Evolutionary conservation across 1,140 invertebrate genomes (phyloP).

Genomic region (Pachypsylla venusta): DNA sequence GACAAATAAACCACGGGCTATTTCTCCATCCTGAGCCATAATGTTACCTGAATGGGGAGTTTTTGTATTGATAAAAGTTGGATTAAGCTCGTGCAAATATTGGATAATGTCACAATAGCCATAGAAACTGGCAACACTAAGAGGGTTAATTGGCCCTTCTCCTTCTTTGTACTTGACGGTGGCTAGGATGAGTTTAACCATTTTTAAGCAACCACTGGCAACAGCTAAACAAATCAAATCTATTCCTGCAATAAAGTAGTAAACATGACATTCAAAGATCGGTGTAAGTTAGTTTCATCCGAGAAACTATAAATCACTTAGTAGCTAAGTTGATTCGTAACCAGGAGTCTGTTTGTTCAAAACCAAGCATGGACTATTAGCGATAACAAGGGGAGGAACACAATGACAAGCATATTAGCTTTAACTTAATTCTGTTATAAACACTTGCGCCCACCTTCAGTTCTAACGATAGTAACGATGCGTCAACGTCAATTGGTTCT

Average conservation of each 20-base stretch:
- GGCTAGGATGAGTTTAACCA: not conserved
- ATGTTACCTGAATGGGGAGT: not conserved
- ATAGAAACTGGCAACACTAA: not conserved
- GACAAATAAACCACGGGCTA: no score
- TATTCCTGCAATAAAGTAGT: not conserved
- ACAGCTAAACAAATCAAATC: not conserved
- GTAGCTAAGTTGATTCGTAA: no score
- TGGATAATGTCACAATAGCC: not conserved
- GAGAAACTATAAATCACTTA: not conserved
- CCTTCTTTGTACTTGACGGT: not conserved
- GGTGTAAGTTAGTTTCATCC: not conserved
- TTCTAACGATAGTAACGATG: no score
- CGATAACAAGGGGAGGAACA: no score
- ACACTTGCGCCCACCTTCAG: no score
- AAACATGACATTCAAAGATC: not conserved
- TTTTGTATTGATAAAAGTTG: conserved; percentile 1
- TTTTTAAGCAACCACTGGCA: not conserved
- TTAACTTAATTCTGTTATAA: not conserved
- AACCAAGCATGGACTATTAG: no score
- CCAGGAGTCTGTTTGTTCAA: no score
- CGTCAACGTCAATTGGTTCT: no score
- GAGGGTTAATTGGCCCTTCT: not conserved
- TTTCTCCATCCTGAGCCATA: no score
- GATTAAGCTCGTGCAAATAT: not conserved
- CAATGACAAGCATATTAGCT: no score